phyloP scores from a whole-genome alignment of 2,113 vertebrate genomes.

The Dicrurus megarhynchus region DNA sequence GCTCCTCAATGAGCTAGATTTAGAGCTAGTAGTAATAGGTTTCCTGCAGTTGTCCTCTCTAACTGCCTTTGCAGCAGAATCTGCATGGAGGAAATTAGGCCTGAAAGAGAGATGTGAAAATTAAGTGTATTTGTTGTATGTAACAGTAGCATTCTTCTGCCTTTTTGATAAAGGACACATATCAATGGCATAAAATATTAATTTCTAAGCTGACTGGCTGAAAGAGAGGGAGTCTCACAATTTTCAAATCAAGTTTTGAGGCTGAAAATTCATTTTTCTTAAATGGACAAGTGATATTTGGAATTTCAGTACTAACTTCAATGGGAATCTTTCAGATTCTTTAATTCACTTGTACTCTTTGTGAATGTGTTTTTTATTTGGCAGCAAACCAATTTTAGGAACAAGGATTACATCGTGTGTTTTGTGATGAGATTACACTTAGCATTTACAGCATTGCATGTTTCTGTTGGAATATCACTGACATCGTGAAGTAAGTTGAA shows the following conservation, averaged over 20 bases:
- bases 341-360: background rate
- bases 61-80: background rate
- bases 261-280: background rate
- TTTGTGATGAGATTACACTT: background rate
- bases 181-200: background rate
- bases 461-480: background rate
- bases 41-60: background rate
- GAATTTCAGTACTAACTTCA: background rate
- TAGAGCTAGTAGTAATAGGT: background rate
- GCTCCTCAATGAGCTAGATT: background rate
- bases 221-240: background rate
- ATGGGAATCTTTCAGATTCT: background rate
- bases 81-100: background rate
- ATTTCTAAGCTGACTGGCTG: background rate
- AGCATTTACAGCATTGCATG: background rate
- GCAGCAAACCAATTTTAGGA: background rate
- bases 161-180: background rate
- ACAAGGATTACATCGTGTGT: background rate
- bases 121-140: background rate
- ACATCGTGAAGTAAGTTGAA: background rate
- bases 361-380: background rate
- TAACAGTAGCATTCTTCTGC: background rate
- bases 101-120: background rate
- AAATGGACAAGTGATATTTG: background rate
- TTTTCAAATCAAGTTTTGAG: background rate